Conservation (phyloP, 1,140 invertebrate species). For the Hyles vespertilio region DNA sequence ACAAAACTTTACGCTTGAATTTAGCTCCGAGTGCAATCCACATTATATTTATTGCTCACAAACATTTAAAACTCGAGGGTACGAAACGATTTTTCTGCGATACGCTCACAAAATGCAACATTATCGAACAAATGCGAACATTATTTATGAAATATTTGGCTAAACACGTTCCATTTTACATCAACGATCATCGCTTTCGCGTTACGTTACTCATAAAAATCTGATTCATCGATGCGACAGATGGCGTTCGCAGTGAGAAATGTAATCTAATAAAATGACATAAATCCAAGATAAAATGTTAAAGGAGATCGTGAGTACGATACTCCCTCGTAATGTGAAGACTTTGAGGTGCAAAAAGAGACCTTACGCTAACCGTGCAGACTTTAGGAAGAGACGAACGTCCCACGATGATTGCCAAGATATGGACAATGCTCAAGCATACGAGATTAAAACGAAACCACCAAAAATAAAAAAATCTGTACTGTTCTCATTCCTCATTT, state of each 20-base stretch:
- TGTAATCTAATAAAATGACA: constrained; percentile 51
- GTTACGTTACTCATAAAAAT: not conserved
- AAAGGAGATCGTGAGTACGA: constrained; percentile 63
- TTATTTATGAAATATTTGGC: no score
- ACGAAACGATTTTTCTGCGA: no score
- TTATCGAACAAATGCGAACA: no score
- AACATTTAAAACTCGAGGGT: no score
- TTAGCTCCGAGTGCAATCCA: no score
- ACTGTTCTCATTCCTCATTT: constrained; percentile 44
- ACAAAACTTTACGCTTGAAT: no score
- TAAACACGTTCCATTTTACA: not conserved
- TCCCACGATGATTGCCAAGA: constrained; percentile 27
- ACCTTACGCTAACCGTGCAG: constrained; percentile 37
- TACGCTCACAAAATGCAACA: no score
- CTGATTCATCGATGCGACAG: constrained; percentile 5
- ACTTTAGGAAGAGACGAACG: constrained; percentile 40
- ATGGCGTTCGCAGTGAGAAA: constrained; percentile 20
- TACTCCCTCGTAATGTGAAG: constrained; percentile 41
- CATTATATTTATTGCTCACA: no score
- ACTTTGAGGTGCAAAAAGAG: constrained; percentile 34
- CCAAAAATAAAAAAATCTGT: constrained; percentile 27
- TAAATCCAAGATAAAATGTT: constrained; percentile 56
- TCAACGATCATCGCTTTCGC: constrained; percentile 32
- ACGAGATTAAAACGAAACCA: constrained; percentile 50
- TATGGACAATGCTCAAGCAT: constrained; percentile 65